Base-by-base conservation (phyloP, 1,140 invertebrate species). In the Aphidius ervi region DNA sequence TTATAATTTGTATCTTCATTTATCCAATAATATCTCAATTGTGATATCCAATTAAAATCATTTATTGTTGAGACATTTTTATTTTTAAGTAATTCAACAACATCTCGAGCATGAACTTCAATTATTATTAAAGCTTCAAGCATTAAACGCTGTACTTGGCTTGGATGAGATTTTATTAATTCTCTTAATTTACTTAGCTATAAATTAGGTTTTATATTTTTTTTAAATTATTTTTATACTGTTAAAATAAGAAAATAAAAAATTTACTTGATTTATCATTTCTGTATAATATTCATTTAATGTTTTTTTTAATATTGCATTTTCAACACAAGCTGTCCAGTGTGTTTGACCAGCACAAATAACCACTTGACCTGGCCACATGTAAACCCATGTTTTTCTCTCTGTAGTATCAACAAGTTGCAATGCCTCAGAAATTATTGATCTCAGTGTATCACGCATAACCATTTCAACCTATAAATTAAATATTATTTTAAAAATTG, bases 11-110 rank as follows among this genome's bases (percentile, higher is more conserved):
- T 16, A 0, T 16, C 16, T 16, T 16, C 67, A 4, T 81, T 74
- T 6, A 86, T 77, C 84, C 86, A 87, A 66, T 89, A 90, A 68
- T 88, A 88, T 58, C 82, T 76, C 4, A 94, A 74, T 72, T 94
- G 90, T 66, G 88, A 87, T 9, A 90, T 87, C 92, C 92, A 93
- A 54, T 88, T 82, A 72, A 93, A 93, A 74, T 93, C 90, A 42
- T 88, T 83, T 9, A 86, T 81, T 67, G 79, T 85, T 9, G 71
- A 72, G 4, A 89, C 83, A 42, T 82, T 77, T n/a, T 85, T 80
- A 45, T 85, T 74, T 0, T 90, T 77, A 2, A 94, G 75, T 55
- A 78, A 81, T n/a, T 79, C 67, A 1, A 87, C 74, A 7, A 89
- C 86, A 67, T 90, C 88, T 56, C 87, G 69, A 0, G 87, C 85